Conservation (phyloP, 2,888 invertebrate genomes). For the Stenurella melanura region DNA sequence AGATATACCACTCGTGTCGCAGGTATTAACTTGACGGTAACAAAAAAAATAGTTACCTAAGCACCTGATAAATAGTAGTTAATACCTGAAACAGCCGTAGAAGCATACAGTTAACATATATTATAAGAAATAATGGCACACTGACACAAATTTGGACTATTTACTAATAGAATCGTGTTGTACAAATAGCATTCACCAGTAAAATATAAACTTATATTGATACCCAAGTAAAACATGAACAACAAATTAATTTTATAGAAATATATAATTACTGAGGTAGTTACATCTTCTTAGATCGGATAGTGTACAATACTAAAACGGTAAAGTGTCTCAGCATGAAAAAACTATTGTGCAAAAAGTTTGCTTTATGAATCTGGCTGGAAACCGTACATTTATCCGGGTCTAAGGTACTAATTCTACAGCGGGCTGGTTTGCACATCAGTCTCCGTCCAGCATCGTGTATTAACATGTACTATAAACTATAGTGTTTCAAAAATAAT, state of each 20-base stretch:
- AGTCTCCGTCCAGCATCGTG: conserved; percentile 73
- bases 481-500: conserved; percentile 66
- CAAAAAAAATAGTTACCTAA: conserved; percentile 50
- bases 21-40: conserved; percentile 53
- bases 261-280: conserved; percentile 75
- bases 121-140: conserved; percentile 70
- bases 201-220: conserved; percentile 68
- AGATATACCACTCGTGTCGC: conserved; percentile 52
- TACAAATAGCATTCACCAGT: conserved; percentile 73
- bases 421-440: conserved; percentile 74
- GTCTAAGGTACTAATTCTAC: conserved; percentile 73
- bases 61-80: conserved; percentile 54
- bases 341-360: conserved; percentile 50
- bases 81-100: conserved; percentile 54
- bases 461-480: conserved; percentile 70
- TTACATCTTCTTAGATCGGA: conserved; percentile 73
- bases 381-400: conserved; percentile 66
- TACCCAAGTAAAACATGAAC: conserved; percentile 73
- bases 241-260: conserved; percentile 72
- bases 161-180: conserved; percentile 61
- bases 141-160: conserved; percentile 69
- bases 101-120: conserved; percentile 47
- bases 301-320: conserved; percentile 64
- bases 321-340: conserved; percentile 52
- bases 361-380: conserved; percentile 39